These are phyloP conservation scores for Sycophila sp. DNA, from an alignment of 1,140 invertebrate species.

Conservation along the genomic window DNA sequence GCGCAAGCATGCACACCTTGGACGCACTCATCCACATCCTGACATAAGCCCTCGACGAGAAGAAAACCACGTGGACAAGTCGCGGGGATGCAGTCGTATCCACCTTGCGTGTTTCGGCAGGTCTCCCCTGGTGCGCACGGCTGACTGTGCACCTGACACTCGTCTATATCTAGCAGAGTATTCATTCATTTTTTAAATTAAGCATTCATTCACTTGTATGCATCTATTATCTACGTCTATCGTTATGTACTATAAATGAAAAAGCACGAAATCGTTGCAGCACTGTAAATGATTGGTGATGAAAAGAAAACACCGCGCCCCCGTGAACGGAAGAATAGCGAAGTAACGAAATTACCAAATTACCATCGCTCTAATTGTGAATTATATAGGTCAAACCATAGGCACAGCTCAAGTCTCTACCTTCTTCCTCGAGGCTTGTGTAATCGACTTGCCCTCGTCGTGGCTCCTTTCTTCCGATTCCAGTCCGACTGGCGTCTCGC, in stretches of 20 bases:
- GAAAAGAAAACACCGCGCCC: too few species aligned
- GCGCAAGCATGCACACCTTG: constrained; percentile 70
- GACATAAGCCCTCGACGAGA: constrained; percentile 67
- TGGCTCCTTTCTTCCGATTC: not conserved
- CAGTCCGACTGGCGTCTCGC: too few species aligned
- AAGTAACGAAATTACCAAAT: too few species aligned
- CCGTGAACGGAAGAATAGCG: too few species aligned
- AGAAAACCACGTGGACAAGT: constrained; percentile 52
- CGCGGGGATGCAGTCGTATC: constrained; percentile 45
- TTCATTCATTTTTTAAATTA: not conserved
- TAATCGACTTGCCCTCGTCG: constrained; percentile 6
- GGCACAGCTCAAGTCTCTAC: constrained; percentile 64
- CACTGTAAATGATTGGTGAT: too few species aligned
- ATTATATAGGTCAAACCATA: too few species aligned
- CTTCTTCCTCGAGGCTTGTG: constrained; percentile 2
- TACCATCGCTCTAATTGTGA: too few species aligned
- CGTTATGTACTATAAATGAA: too few species aligned
- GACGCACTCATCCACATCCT: constrained; percentile 80
- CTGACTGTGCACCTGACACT: constrained; percentile 72
- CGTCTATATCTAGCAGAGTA: constrained; percentile 72
- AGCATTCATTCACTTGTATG: too few species aligned
- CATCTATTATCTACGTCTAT: too few species aligned
- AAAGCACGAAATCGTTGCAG: too few species aligned
- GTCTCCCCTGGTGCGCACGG: constrained; percentile 70
- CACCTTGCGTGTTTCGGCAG: constrained; percentile 73